Evolutionary conservation across 64 coral and sea anemone genomes (phyloP), one percentile per base, ranked within the genome.

Genomic region (Astreopora myriophthalma): DNA sequence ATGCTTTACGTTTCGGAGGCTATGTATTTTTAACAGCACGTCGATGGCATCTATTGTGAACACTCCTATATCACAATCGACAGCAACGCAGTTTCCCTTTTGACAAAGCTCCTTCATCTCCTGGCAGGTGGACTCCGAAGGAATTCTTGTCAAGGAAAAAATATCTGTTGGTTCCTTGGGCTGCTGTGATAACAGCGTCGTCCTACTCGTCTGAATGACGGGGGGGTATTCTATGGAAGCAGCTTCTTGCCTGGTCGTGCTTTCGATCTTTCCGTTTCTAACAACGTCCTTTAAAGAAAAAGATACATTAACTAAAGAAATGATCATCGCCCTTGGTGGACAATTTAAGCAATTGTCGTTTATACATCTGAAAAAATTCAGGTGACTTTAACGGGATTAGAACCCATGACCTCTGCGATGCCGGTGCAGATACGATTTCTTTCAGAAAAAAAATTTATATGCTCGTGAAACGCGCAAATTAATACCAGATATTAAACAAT

Each of bases 51-150:
- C 48, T 23, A 74, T 10, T 6, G 85, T 74, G 85, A 88, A 88
- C 14, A 70, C 51, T 60, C 85, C 85, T 57, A 20, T 25, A 31
- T 88, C 85, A 33, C 85, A 88, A 24, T 29, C 46, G 39, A 88
- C 46, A 52, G 85, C 85, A 58, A 38, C 35, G 48, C 60, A 88
- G 13, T 74, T 88, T 60, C 70, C 85, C 34, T 71, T 71, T 26
- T 8, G n/a, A 25, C 42, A 74, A 75, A 75, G 85, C 17, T 88
- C 48, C 39, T 74, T 88, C 85, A 88, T 74, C 24, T 88, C 11
- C 69, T 88, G 29, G 28, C 85, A 88, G 11, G 85, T 34, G 68
- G 85, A 75, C 42, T 71, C 72, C 19, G 70, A 88, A 52, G 70
- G 60, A 51, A 85, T 85, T 39, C 20, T 63, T 39, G 58, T 65